phyloP scores from a whole-genome alignment of 2,888 invertebrate species.

The Trichogramma dendrolimi region DNA sequence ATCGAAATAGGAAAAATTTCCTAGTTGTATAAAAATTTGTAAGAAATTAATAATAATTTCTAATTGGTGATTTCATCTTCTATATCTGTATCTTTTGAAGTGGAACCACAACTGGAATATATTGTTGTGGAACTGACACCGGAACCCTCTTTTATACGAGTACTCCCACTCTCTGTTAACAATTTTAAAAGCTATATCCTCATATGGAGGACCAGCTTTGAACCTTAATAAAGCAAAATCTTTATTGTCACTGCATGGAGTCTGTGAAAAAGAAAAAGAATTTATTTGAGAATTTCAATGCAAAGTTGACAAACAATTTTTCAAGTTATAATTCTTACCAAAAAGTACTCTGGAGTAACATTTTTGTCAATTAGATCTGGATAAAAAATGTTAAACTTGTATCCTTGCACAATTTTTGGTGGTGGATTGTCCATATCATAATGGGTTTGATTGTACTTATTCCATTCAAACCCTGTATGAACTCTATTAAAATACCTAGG shows the following conservation, averaged over 20 bases:
- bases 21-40: conserved; percentile 17
- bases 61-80: conserved; percentile 58
- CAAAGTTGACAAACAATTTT: background rate
- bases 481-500: conserved; percentile 97
- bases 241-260: conserved; percentile 82
- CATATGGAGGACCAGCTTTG: conserved; percentile 98
- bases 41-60: conserved; percentile 3
- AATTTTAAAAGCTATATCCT: conserved; percentile 98
- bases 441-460: conserved; percentile 99
- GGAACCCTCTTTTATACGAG: conserved; percentile 94
- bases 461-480: conserved; percentile 99
- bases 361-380: conserved; percentile 95
- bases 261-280: conserved; percentile 57
- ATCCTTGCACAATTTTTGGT: conserved; percentile 99
- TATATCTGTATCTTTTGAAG: conserved; percentile 95
- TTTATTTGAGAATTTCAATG: background rate
- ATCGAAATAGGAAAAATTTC: no score
- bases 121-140: conserved; percentile 99
- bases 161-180: conserved; percentile 99
- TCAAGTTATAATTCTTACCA: conserved; percentile 57
- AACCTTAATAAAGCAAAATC: conserved; percentile 95
- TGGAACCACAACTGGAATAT: conserved; percentile 99
- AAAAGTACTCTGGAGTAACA: conserved; percentile 86
- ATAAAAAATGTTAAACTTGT: conserved; percentile 99
- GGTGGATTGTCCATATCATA: conserved; percentile 99